Base-by-base conservation (phyloP, 1,140 invertebrate genomes). In the Venturia canescens region DNA sequence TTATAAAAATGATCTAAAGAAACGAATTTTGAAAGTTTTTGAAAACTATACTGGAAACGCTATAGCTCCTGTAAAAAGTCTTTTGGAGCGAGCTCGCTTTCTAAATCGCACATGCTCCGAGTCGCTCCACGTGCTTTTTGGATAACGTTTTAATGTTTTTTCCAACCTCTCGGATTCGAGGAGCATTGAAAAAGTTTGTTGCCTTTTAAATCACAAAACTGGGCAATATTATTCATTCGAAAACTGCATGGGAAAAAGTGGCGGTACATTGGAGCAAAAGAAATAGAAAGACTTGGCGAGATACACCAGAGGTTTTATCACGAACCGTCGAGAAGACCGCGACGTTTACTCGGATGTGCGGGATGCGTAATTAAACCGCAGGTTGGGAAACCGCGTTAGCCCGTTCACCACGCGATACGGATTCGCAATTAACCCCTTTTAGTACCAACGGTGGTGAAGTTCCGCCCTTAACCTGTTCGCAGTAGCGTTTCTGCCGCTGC, bases 351-450 rank as follows among this genome's bases (percentile, higher is more conserved):
- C 57, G 75, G 21, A 44, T 29, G 29, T 66, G 21, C 75, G 57
- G 75, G 75, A 34, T 29, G 75, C 75, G 75, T 77, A 77, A 77
- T 77, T 77, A 77, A 77, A 77, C 75, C 75, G 75, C 75, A 77
- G 75, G 75, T 63, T 77, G 75, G 75, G 31, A 77, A 77, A 77
- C 75, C 75, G 57, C 75, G 75, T 77, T 77, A 66, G 57, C 60
- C 75, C 57, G 57, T 77, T 77, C 31, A 21, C 75, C 60, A 31
- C 72, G 72, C 75, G 75, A 77, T 77, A 66, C 75, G 57, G 75
- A 77, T 77, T 77, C 75, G 75, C 75, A 77, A 77, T 77, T 77
- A 77, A 77, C 75, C 75, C 75, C 75, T 77, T 77, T 77, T 77
- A 77, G 75, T 66, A 34, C 75, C 57, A 31, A 18, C 31, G 57